Evolutionary conservation across 2,797 vertebrate genomes (phyloP).

Genomic region (Lepus oiostolus): DNA sequence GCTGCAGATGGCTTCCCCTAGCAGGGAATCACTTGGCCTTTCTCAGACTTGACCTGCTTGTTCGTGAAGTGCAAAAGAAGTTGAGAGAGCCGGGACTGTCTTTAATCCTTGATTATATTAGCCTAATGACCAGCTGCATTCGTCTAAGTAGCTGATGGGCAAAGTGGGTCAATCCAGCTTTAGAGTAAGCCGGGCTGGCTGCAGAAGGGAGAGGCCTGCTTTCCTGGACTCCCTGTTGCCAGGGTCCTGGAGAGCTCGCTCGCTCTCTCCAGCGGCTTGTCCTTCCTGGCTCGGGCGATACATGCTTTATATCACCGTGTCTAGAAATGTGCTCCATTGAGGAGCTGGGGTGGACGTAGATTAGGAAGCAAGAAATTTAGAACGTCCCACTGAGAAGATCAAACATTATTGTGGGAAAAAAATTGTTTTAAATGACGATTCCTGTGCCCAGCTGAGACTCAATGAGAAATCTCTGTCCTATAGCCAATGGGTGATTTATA

Average conservation of each 20-base stretch:
- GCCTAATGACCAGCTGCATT: constrained; percentile 83
- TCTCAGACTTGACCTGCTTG: constrained; percentile 28
- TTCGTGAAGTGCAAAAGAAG: not conserved
- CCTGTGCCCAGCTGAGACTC: not conserved
- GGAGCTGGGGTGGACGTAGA: not conserved
- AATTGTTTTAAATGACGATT: not conserved
- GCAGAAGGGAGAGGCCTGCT: accelerated
- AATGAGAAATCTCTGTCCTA: not conserved
- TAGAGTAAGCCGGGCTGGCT: constrained; percentile 75
- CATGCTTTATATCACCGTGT: not conserved
- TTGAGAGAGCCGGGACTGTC: not conserved
- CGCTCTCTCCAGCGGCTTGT: not conserved
- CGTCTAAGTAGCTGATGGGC: constrained; percentile 91
- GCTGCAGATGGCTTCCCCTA: not conserved
- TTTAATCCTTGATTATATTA: constrained; percentile 56
- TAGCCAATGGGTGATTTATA: not conserved
- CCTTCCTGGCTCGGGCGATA: not conserved
- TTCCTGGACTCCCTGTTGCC: not conserved
- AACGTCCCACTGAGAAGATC: not conserved
- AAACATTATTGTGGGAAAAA: too few species aligned
- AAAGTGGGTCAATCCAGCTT: constrained; percentile 92
- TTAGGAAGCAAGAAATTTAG: not conserved
- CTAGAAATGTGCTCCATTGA: not conserved
- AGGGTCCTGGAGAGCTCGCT: not conserved
- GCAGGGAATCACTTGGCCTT: not conserved